Evolutionary conservation across 2,888 invertebrate species (phyloP).

Genomic region (Drosophila rubida): DNA sequence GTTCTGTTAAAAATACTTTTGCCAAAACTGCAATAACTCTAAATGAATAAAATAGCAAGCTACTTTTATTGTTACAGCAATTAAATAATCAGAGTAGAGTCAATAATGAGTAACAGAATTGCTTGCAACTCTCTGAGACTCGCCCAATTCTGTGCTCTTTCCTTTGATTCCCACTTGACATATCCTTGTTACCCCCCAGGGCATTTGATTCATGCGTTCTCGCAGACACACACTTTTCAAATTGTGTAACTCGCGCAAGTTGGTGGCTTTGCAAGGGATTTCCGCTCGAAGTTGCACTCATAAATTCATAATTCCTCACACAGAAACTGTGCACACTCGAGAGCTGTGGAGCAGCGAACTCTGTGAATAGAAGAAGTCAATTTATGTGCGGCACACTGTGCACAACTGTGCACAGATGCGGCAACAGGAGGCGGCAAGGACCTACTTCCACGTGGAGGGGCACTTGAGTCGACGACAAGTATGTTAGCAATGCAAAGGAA

Average conservation of each 20-base stretch:
- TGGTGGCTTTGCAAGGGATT: conserved; percentile 45
- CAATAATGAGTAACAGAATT: no score
- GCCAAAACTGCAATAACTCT: no score
- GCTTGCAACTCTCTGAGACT: neutral
- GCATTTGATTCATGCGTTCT: conserved; percentile 24
- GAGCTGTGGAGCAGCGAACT: conserved; percentile 8
- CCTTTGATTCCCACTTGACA: conserved; percentile 32
- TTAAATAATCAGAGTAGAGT: no score
- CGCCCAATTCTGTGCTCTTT: neutral
- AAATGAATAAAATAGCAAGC: no score
- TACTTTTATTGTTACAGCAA: no score
- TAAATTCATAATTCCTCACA: conserved; percentile 54
- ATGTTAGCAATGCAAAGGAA: conserved; percentile 30
- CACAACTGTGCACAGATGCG: conserved; percentile 74
- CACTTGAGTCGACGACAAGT: conserved; percentile 81
- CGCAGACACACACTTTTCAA: conserved; percentile 10
- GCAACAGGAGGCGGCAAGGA: conserved; percentile 23
- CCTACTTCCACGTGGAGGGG: conserved; percentile 17
- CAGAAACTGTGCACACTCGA: conserved; percentile 19
- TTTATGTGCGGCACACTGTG: conserved; percentile 67
- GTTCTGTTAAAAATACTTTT: no score
- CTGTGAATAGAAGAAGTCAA: conserved; percentile 37
- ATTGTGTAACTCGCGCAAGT: conserved; percentile 25
- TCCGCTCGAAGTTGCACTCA: conserved; percentile 63
- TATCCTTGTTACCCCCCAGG: conserved; percentile 29